Base-by-base conservation (phyloP, 2,888 invertebrate genomes). In the Tillus elongatus region DNA sequence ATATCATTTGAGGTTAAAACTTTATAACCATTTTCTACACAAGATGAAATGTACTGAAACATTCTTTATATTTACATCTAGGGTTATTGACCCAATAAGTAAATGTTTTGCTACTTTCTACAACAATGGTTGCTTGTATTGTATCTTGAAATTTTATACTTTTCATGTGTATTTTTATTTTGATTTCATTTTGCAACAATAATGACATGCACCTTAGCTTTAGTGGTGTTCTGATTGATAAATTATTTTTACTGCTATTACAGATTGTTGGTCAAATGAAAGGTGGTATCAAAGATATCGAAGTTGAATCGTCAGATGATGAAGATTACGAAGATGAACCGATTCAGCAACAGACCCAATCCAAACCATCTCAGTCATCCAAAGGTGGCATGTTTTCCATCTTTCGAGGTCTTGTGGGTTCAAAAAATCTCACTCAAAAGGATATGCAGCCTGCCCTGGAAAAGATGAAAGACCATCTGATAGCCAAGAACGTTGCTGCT, bases 401-500 rank as follows among this genome's bases (percentile, higher is more conserved):
- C 57, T 88, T 97, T 60, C 66, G 67, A 70, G 81, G 85, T 12
- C 71, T 91, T 40, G 90, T 91, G n/a, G 88, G 89, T 0, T 81
- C 83, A 2, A 96, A 96, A 66, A 86, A 84, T 28, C 68, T 99
- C 39, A 79, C 83, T 0, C 70, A 73, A 2, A 80, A 81, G 27
- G 83, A 87, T 46, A 81, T 98, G 75, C 72, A 75, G 34, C 87
- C 93, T 0, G 86, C 80, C 13, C 68, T 99, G 52, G 95, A 95
- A 33, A 92, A 95, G 66, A 73, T 99, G 69, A 84, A 84, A 42
- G 96, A 97, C 63, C 96, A 95, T 62, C 73, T 99, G 37, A 96
- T 98, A 51, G 73, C 79, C 1, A 99, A 99, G 68, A 99, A 99
- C 66, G 98, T 99, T 0, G 98, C 98, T 8, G 68, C 92, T 0